These are phyloP conservation scores for Galerucella calmariensis DNA, from an alignment of 2,888 invertebrate genomes.

Conservation along the genomic window DNA sequence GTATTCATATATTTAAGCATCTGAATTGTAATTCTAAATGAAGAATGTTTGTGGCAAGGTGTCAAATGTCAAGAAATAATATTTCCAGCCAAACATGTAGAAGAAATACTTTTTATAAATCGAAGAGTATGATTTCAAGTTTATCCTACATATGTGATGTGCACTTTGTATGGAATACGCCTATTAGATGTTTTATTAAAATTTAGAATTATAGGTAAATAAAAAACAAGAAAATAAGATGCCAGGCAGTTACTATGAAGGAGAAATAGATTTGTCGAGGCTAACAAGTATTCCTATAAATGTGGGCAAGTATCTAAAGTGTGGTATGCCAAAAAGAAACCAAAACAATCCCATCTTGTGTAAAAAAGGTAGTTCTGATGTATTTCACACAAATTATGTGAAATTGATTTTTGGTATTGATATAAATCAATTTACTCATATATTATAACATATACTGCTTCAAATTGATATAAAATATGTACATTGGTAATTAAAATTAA, in stretches of 20 bases:
- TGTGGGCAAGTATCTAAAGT: neutral
- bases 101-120: neutral
- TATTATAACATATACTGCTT: no score
- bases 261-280: no score
- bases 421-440: no score
- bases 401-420: no score
- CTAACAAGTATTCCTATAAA: neutral
- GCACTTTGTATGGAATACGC: no score
- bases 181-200: neutral
- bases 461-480: no score
- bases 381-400: neutral
- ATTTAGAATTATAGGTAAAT: neutral
- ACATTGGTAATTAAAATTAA: neutral
- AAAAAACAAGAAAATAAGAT: no score
- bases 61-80: neutral
- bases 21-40: conserved; percentile 1
- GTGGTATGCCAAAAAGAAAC: neutral
- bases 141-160: no score
- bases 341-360: neutral
- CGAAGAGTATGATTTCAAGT: no score
- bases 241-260: neutral
- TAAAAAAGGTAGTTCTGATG: neutral
- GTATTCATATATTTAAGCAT: neutral
- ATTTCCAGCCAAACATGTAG: neutral
- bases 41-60: neutral